Evolutionary conservation across 2,888 invertebrate genomes (phyloP).

Genomic region (Parasteatoda lunata): DNA sequence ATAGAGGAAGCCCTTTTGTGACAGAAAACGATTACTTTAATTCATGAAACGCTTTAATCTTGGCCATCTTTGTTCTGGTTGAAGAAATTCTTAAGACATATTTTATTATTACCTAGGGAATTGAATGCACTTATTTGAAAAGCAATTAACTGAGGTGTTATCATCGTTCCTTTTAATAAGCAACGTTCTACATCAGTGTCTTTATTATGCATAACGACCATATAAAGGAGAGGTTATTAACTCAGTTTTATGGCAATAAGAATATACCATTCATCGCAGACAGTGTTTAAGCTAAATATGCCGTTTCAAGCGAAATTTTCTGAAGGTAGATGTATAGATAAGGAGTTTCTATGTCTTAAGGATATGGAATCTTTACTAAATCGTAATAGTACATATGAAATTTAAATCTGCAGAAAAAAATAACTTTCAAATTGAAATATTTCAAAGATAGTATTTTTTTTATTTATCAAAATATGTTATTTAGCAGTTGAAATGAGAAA

Average conservation of each 20-base stretch:
- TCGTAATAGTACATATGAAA: too few relatives aligned
- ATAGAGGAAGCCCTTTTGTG: not conserved
- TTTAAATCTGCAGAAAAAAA: too few relatives aligned
- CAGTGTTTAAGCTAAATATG: not conserved
- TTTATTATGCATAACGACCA: conserved; percentile 60
- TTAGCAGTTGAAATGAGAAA: too few relatives aligned
- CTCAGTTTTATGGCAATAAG: conserved; percentile 40
- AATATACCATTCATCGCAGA: not conserved
- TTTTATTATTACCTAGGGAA: conserved; percentile 62
- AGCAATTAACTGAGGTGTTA: conserved; percentile 44
- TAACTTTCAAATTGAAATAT: too few relatives aligned
- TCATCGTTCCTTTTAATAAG: conserved; percentile 51
- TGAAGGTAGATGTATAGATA: not conserved
- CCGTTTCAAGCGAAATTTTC: not conserved
- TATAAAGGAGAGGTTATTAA: conserved; percentile 47
- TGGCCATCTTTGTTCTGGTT: conserved; percentile 35
- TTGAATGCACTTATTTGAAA: conserved; percentile 42
- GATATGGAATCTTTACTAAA: too few relatives aligned
- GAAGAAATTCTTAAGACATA: conserved; percentile 3
- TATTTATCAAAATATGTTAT: too few relatives aligned
- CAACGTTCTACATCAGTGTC: conserved; percentile 18
- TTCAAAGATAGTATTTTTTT: too few relatives aligned
- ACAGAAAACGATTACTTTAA: conserved; percentile 23
- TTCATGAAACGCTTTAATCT: conserved; percentile 17
- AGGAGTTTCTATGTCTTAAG: too few relatives aligned